A percentile compares a stretch with the other conserved stretches of the same genome.
Evolutionary conservation across 2,797 vertebrate genomes (phyloP).

Genomic region (Eurystomus glaucurus): DNA sequence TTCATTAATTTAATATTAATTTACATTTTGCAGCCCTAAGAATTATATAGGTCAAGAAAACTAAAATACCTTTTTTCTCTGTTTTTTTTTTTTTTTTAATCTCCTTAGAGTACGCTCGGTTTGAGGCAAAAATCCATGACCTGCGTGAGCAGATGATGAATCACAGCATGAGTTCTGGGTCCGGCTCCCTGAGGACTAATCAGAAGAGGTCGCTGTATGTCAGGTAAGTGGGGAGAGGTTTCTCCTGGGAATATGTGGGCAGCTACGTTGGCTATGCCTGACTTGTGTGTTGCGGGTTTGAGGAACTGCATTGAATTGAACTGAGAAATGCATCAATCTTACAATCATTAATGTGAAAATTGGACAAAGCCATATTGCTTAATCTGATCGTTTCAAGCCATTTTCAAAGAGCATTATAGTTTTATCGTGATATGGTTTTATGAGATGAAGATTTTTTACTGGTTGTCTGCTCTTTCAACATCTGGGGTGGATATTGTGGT

Average conservation of each 20-base stretch:
- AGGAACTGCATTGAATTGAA: not conserved
- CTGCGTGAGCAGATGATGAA: constrained; percentile 99
- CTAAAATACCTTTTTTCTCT: constrained; percentile 35
- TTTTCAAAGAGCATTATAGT: not conserved
- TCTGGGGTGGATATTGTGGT: not conserved
- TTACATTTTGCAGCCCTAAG: constrained; percentile 8
- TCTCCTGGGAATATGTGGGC: not conserved
- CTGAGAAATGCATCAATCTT: not conserved
- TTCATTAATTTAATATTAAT: constrained; percentile 24
- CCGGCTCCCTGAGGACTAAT: constrained; percentile 96
- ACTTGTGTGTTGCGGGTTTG: not conserved
- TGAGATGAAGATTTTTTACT: not conserved
- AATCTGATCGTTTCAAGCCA: not conserved
- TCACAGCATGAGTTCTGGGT: constrained; percentile 99
- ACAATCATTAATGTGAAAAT: not conserved
- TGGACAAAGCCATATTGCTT: not conserved
- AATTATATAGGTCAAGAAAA: constrained; percentile 52
- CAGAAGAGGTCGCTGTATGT: constrained; percentile 98
- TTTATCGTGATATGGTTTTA: not conserved
- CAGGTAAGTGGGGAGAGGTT: constrained; percentile 84
- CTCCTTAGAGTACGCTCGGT: constrained; percentile 93
- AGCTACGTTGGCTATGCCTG: not conserved
- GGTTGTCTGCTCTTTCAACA: not conserved
- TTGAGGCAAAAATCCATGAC: constrained; percentile 99
- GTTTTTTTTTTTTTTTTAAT: not conserved